Conservation (phyloP, 2,888 invertebrate species). For the Ectemnius lituratus region DNA sequence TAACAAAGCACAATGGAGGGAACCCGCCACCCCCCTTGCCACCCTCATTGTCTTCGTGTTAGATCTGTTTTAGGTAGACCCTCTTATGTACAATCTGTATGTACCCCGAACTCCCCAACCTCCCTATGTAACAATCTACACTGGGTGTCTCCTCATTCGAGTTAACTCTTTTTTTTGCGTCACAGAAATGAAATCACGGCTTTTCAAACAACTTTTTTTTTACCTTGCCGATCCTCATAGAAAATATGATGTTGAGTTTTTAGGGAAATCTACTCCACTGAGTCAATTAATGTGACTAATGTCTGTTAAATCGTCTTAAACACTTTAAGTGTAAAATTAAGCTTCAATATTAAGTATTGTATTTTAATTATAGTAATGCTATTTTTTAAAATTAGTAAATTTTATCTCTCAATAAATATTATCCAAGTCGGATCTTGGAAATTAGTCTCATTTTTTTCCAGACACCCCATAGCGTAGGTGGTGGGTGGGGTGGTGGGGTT, state of each 20-base stretch:
- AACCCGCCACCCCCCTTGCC: slow-evolving; percentile 53
- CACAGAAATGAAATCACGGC: not conserved
- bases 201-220: not conserved
- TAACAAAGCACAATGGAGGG: slow-evolving; percentile 67
- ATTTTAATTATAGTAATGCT: too few species aligned
- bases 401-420: too few species aligned
- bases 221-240: not conserved
- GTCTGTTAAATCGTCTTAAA: too few species aligned
- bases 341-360: too few species aligned
- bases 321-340: too few species aligned
- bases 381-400: too few species aligned
- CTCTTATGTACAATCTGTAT: slow-evolving; percentile 6
- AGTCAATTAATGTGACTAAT: too few species aligned
- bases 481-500: slow-evolving; percentile 48
- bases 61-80: slow-evolving; percentile 59
- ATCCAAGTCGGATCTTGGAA: not conserved
- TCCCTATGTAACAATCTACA: not conserved
- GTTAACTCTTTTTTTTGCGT: too few species aligned
- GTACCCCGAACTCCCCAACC: not conserved
- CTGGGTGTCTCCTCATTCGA: not conserved
- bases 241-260: not conserved
- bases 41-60: slow-evolving; percentile 62
- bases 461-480: not conserved
- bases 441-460: not conserved
- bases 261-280: too few species aligned